Percentiles rank a stretch among this genome's conserved stretches.
Conservation (phyloP, 2,113 vertebrate species). For the Pedetes capensis region DNA sequence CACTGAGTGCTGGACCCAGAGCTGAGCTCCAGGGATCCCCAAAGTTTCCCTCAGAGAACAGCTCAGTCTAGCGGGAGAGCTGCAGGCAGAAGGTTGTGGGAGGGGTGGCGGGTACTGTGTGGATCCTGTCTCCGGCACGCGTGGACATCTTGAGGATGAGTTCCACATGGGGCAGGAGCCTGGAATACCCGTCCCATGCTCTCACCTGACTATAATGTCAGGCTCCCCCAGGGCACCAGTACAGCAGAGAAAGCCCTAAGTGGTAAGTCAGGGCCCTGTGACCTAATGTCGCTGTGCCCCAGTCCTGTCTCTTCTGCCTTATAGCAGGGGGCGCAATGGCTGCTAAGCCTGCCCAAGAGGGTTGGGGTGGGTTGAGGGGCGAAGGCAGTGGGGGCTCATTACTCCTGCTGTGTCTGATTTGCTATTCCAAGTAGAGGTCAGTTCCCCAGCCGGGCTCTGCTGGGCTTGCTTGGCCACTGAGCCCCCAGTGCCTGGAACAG, state of each 20-base stretch:
- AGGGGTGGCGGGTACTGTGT: too few species aligned
- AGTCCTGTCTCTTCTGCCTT: too few species aligned
- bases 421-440: not conserved
- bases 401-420: not conserved
- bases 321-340: not conserved
- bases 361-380: not conserved
- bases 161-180: not conserved
- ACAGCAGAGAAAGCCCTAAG: not conserved
- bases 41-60: not conserved
- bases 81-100: too few species aligned
- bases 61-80: too few species aligned
- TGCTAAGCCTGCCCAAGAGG: not conserved
- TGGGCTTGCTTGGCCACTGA: not conserved
- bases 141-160: too few species aligned
- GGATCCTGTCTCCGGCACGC: too few species aligned
- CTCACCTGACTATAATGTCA: not conserved
- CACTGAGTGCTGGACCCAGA: not conserved
- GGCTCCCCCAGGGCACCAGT: not conserved
- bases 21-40: not conserved
- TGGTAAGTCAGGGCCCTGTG: too few species aligned
- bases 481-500: not conserved
- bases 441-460: not conserved
- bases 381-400: rapidly evolving
- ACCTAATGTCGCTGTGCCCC: too few species aligned
- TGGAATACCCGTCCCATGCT: rapidly evolving